Evolutionary conservation across 2,113 vertebrate species (phyloP).

Genomic region (Stictonetta naevosa): DNA sequence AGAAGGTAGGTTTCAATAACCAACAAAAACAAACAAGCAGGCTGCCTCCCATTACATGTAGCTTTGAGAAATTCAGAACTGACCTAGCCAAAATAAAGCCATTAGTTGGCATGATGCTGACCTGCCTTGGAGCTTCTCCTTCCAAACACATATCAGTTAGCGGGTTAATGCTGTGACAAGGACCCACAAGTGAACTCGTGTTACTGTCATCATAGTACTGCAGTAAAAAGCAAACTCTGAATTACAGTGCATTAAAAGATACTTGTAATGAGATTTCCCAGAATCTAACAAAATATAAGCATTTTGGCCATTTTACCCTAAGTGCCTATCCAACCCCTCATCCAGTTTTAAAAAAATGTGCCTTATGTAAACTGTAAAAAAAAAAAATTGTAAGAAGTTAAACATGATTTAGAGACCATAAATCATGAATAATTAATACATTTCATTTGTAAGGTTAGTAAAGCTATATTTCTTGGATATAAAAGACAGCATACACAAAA

Average conservation of each 20-base stretch:
- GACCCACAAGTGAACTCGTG: background rate
- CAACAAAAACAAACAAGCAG: background rate
- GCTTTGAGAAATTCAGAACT: background rate
- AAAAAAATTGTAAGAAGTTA: background rate
- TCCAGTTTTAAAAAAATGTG: background rate
- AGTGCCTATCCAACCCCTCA: background rate
- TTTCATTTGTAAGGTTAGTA: background rate
- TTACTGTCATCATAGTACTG: background rate
- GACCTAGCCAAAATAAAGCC: background rate
- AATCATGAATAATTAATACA: background rate
- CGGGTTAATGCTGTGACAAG: background rate
- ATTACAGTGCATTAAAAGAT: background rate
- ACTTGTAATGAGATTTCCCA: background rate
- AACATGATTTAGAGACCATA: background rate
- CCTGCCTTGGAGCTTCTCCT: background rate
- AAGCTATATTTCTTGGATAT: background rate
- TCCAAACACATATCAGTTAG: background rate
- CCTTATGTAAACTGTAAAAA: background rate
- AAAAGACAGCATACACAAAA: background rate
- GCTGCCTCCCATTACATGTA: rapidly evolving
- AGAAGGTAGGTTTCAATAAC: background rate
- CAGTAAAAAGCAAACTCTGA: background rate
- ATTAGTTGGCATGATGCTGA: background rate
- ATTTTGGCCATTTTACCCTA: background rate
- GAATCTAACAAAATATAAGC: background rate